Evolutionary conservation across 1,140 invertebrate genomes (phyloP).

Genomic region (Oedothorax gibbosus): DNA sequence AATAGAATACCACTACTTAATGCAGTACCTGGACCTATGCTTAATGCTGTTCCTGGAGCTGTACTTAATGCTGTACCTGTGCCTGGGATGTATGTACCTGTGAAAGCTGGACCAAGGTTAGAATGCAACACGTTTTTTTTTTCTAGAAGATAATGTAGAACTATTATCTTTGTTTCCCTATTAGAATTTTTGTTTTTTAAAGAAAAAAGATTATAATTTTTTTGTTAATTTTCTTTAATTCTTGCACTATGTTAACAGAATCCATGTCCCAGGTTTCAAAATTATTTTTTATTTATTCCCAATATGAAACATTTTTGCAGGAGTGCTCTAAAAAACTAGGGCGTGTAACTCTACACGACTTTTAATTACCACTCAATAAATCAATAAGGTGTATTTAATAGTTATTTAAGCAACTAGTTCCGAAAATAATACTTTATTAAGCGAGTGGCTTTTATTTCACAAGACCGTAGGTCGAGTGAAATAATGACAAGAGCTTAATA

Average conservation of each 20-base stretch:
- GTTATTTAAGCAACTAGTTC: no score
- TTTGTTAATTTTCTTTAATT: not conserved
- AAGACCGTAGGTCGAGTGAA: no score
- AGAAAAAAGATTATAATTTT: not conserved
- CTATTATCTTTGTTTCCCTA: not conserved
- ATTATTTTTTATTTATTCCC: not conserved
- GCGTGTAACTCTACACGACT: not conserved
- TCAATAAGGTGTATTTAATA: not conserved
- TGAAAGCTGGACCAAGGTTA: constrained; percentile 9
- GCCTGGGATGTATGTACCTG: constrained; percentile 33
- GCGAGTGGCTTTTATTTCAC: no score
- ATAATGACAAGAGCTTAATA: no score
- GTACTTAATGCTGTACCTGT: constrained; percentile 7
- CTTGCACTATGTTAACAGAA: not conserved
- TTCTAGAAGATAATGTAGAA: not conserved
- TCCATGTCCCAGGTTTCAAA: not conserved
- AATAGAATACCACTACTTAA: constrained; percentile 22
- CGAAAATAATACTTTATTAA: no score
- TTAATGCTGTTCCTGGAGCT: constrained; percentile 6
- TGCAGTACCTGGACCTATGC: not conserved
- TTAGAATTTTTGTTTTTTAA: not conserved
- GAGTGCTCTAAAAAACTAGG: not conserved
- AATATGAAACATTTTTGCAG: not conserved
- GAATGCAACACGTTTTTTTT: not conserved
- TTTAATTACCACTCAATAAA: not conserved